A percentile compares a stretch with the other conserved stretches of the same genome.
Conservation (phyloP, 2,113 vertebrate genomes). For the Amazona vittata region DNA sequence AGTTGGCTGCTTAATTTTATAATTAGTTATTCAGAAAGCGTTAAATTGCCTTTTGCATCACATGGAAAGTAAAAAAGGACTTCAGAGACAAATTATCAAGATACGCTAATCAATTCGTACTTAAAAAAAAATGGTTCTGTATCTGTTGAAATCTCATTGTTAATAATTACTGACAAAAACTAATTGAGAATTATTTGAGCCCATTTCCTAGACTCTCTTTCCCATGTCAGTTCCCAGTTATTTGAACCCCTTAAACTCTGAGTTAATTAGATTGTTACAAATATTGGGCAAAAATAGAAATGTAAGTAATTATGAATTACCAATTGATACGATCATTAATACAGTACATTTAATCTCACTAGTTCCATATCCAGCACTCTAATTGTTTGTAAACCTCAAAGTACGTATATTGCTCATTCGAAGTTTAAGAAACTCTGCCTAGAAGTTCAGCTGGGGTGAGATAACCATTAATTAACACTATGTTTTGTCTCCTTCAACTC, state of each 20-base stretch:
- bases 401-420: neutral
- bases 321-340: neutral
- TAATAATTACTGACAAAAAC: slow-evolving; percentile 12
- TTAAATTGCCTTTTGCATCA: neutral
- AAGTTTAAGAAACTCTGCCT: neutral
- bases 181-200: slow-evolving; percentile 18
- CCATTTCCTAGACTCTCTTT: neutral
- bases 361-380: neutral
- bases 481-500: slow-evolving; percentile 12
- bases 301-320: neutral
- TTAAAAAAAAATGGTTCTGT: neutral
- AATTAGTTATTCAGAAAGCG: neutral
- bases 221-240: neutral
- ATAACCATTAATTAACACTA: slow-evolving; percentile 18
- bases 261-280: neutral
- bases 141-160: neutral
- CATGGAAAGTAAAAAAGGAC: neutral
- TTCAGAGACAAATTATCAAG: slow-evolving; percentile 5
- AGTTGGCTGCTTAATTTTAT: neutral
- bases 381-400: neutral
- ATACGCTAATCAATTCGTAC: neutral
- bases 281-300: neutral
- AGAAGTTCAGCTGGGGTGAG: slow-evolving; percentile 7
- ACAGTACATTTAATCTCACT: neutral
- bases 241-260: neutral